phyloP scores from a whole-genome alignment of 2,888 invertebrate species.

The Sarcophaga subvicina region DNA sequence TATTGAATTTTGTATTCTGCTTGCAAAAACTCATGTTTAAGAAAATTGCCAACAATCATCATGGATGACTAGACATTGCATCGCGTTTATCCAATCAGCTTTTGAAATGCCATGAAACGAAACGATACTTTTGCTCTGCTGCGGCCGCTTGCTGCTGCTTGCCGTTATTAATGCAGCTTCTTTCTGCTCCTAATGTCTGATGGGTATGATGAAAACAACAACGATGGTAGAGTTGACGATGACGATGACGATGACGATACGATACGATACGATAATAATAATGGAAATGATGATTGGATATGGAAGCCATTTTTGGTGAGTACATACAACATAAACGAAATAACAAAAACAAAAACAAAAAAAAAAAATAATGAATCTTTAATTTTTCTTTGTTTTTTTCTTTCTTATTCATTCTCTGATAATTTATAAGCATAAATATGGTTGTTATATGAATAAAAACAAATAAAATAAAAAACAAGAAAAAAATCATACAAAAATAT shows the following conservation, averaged over 20 bases:
- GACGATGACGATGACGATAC: constrained; percentile 54
- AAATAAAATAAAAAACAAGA: neutral
- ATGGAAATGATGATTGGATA: constrained; percentile 68
- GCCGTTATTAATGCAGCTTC: constrained; percentile 19
- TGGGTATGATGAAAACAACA: constrained; percentile 25
- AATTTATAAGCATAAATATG: neutral
- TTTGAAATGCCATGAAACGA: constrained; percentile 64
- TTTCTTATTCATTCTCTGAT: neutral
- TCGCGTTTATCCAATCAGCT: constrained; percentile 70
- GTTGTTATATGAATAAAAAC: neutral
- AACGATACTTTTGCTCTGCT: constrained; percentile 40
- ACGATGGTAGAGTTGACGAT: constrained; percentile 55
- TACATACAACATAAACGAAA: constrained; percentile 27
- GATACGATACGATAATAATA: constrained; percentile 61
- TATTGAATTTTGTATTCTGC: constrained; percentile 69
- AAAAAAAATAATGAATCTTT: constrained; percentile 35
- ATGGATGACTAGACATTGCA: constrained; percentile 68
- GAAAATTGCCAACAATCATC: constrained; percentile 69
- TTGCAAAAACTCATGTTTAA: constrained; percentile 64
- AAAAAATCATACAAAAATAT: neutral
- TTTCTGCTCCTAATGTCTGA: constrained; percentile 46
- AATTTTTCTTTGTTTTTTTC: constrained; percentile 20
- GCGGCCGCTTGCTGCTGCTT: neutral
- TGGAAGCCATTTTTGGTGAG: constrained; percentile 64
- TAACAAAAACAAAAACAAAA: constrained; percentile 16